Conservation (phyloP, 2,888 invertebrate genomes). For the Tinea semifulvella region DNA sequence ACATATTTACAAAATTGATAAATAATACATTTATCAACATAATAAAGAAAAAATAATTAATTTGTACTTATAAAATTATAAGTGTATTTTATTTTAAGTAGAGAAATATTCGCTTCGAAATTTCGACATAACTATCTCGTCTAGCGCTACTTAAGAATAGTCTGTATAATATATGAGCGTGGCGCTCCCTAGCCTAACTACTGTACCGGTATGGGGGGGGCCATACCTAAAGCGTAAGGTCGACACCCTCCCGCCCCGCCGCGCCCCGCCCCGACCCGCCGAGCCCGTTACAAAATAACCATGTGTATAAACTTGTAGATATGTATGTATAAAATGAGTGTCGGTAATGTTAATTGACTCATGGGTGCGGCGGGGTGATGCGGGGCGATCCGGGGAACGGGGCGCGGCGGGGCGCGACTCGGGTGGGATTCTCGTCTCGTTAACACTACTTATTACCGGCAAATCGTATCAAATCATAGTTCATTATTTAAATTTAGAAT, state of each 20-base stretch:
- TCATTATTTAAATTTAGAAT: conserved; percentile 11
- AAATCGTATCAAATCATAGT: conserved; percentile 2
- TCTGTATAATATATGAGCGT: conserved; percentile 2
- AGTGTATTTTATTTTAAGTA: conserved; percentile 1
- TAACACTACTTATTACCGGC: conserved; percentile 10
- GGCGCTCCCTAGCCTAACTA: conserved; percentile 26
- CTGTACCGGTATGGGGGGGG: conserved; percentile 66
- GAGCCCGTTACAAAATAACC: conserved; percentile 23
- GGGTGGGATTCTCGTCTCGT: conserved; percentile 7
- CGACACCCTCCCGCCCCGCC: conserved; percentile 33
- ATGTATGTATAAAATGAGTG: conserved; percentile 15
- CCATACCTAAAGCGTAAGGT: no score
- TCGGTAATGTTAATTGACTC: conserved; percentile 17
- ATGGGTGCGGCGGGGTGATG: conserved; percentile 11
- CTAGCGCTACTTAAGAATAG: conserved; percentile 3
- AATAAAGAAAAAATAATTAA: conserved; percentile 9
- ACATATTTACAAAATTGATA: conserved; percentile 58
- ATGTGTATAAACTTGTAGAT: conserved; percentile 3
- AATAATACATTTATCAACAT: conserved; percentile 45
- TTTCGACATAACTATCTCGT: conserved; percentile 9
- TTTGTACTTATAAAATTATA: conserved; percentile 14
- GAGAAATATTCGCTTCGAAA: conserved; percentile 9
- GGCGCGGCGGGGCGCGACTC: conserved; percentile 8
- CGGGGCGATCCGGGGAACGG: conserved; percentile 14
- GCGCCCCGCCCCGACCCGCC: conserved; percentile 30